Evolutionary conservation across 2,797 vertebrate species (phyloP), one percentile per base, ranked within the genome.

Genomic region (Botia almorhae): DNA sequence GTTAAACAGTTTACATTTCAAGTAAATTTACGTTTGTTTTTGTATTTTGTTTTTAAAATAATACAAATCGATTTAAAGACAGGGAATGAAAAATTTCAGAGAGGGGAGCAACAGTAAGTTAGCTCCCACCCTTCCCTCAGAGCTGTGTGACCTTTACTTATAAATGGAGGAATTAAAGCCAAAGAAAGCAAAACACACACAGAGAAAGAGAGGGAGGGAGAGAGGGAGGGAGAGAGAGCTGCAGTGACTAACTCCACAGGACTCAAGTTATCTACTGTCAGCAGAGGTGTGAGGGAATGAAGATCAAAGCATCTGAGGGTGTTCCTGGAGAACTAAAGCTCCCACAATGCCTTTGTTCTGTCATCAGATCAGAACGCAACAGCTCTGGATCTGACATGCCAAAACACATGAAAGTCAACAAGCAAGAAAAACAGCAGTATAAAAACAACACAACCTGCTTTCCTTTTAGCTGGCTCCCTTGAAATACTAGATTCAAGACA

Each of bases 221-320:
- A n/a, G n/a, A n/a, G n/a, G n/a, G 29, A 29, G 4, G 4, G 4
- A 46, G 29, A 67, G 61, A 55, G 50, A 67, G 26, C 4, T 29
- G 26, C 60, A 33, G 29, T 11, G n/a, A 21, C 69, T n/a, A 78
- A 69, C 23, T 69, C 76, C 55, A 61, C 53, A 69, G 17, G 39
- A 36, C 0, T 36, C 26, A 29, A 61, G 60, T 61, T 61, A 23
- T 61, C n/a, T 17, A 51, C 53, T 0, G 2, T 51, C 74, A 69
- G 55, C 1, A 33, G 29, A 56, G 61, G 61, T 65, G 50, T 56
- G 48, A 26, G 39, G 13, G 39, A 69, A 61, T 56, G 33, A 43
- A 81, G 53, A 76, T 76, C 55, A 81, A 71, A 81, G 56, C 19
- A 58, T 14, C 7, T 29, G 19, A 39, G 53, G 65, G n/a, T 61